These are phyloP conservation scores for Podotricha telesiphe DNA, from an alignment of 2,888 invertebrate species.

Conservation along the genomic window DNA sequence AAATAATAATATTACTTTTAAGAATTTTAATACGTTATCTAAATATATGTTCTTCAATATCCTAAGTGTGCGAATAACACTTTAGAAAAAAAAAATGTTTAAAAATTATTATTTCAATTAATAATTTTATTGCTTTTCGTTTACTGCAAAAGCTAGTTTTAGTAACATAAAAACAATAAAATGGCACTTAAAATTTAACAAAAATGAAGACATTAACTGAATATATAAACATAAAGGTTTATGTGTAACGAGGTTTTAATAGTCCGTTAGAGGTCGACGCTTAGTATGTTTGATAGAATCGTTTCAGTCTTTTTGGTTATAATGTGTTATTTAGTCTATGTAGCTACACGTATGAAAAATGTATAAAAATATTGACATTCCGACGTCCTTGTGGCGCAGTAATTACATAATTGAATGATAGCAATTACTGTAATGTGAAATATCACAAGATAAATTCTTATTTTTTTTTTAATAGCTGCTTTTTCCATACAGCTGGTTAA, in stretches of 20 bases:
- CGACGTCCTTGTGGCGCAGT: background rate
- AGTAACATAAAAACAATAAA: background rate
- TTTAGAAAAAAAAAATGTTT: too few species aligned
- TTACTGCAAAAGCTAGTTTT: background rate
- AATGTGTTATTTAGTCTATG: slow-evolving; percentile 1
- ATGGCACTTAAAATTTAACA: background rate
- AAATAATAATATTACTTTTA: too few species aligned
- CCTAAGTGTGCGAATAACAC: too few species aligned
- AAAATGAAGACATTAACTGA: slow-evolving; percentile 18
- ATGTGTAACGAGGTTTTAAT: slow-evolving; percentile 21
- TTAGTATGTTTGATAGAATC: slow-evolving; percentile 13
- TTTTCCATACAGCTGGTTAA: too few species aligned
- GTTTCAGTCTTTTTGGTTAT: background rate
- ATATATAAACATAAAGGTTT: slow-evolving; percentile 1
- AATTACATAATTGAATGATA: too few species aligned
- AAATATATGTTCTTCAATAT: too few species aligned
- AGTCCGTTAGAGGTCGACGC: slow-evolving; percentile 4
- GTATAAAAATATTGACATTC: background rate
- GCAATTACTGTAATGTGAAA: too few species aligned
- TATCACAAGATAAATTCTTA: too few species aligned
- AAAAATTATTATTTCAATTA: too few species aligned
- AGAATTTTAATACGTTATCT: too few species aligned
- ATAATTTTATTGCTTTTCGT: background rate
- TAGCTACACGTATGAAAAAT: background rate
- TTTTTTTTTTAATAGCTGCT: too few species aligned